Percentiles rank a stretch among this genome's conserved stretches.
Evolutionary conservation across 2,113 vertebrate species (phyloP).

Genomic region (Psettodes erumei): DNA sequence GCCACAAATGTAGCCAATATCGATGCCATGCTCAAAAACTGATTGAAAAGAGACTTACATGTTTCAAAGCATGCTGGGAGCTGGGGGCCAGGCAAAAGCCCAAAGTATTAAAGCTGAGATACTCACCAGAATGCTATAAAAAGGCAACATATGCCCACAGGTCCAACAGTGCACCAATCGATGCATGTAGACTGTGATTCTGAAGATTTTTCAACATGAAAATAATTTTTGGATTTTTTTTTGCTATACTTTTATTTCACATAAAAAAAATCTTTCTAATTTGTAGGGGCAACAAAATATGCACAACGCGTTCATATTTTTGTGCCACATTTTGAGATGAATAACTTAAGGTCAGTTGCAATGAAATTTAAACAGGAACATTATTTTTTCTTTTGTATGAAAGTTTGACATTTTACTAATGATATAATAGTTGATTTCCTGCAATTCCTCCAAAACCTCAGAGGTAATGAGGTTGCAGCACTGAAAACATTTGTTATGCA

Average conservation of each 20-base stretch:
- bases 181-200: slow-evolving; percentile 49
- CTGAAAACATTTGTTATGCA: slow-evolving; percentile 28
- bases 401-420: slow-evolving; percentile 14
- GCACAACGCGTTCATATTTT: background rate
- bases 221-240: slow-evolving; percentile 5
- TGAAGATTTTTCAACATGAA: slow-evolving; percentile 16
- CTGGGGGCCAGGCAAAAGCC: slow-evolving; percentile 82
- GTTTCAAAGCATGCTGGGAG: slow-evolving; percentile 87
- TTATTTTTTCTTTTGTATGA: slow-evolving; percentile 20
- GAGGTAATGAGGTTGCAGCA: slow-evolving; percentile 59
- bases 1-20: slow-evolving; percentile 83
- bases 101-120: slow-evolving; percentile 83
- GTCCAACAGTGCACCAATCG: slow-evolving; percentile 52
- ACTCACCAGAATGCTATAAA: slow-evolving; percentile 79
- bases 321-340: slow-evolving; percentile 5
- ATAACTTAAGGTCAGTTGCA: background rate
- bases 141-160: slow-evolving; percentile 71
- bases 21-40: slow-evolving; percentile 83
- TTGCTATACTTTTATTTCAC: background rate
- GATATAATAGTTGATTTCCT: slow-evolving; percentile 21
- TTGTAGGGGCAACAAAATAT: background rate
- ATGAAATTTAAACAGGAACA: background rate
- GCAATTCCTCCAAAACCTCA: slow-evolving; percentile 18
- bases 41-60: slow-evolving; percentile 86
- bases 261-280: background rate